Base-by-base conservation (phyloP, 2,888 invertebrate genomes). In the Epirrhoe alternata region DNA sequence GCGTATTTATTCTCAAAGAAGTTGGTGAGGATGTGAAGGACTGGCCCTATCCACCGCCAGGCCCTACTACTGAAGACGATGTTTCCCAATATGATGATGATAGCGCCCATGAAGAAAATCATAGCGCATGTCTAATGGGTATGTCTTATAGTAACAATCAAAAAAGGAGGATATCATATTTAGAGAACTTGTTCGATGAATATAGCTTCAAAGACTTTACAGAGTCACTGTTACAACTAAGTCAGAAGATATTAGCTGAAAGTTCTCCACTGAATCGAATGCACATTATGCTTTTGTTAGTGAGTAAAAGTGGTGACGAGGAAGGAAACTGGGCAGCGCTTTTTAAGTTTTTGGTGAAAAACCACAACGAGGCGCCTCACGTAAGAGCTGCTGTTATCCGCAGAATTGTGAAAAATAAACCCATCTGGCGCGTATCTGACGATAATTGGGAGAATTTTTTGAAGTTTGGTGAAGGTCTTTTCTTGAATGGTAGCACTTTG, bases 241-340 rank as follows among this genome's bases (percentile, higher is more conserved):
- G 69, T 0, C 80, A 76, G 31, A 79, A 77, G 10, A 65, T 89
- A 45, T 61, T 64, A 35, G 74, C 79, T 2, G 81, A 83, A 42
- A 80, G 81, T 55, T 75, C 79, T 0, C 67, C 77, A 0, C 79
- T 87, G 45, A 82, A 81, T 17, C 75, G 90, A 8, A 79, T 85
- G 45, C 82, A 79, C 54, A 88, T 90, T 74, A 77, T 89, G 64
- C 73, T 89, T 0, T 88, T 90, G 4, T 75, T 90, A 31, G 82
- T 89, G 0, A 89, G 88, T 70, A 90, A 90, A 68, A 86, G 76
- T 35, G 88, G 88, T 0, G 84, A 85, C 0, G 77, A 80, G n/a
- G 65, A 68, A 8, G 79, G 79, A 1, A 74, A 77, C 50, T 70
- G 88, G 0, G 74, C 76, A 1, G 74, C 77, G 30, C 66, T 90